Base-by-base conservation (phyloP, 2,113 vertebrate genomes). In the Anthoscopus minutus region DNA sequence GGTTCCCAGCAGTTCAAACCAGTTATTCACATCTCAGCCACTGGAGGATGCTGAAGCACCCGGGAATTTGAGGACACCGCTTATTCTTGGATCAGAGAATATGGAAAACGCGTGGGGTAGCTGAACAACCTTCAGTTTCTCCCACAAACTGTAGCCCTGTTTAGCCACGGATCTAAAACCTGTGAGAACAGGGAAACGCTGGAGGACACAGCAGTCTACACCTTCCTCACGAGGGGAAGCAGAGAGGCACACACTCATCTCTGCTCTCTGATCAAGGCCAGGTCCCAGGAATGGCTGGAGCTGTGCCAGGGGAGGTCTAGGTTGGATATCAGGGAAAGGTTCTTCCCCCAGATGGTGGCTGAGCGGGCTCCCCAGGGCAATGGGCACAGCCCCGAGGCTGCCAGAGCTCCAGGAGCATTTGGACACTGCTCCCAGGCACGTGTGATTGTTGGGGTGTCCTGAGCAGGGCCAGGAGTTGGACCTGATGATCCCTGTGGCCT, bases 41-140 rank as follows among this genome's bases (percentile, higher is more conserved):
- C 94, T 69, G 78, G 96, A 93, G 96, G 94, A 89, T 73, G 57
- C 88, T 56, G 61, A 77, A 86, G 57, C 21, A 74, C 80, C 70
- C 2, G 10, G 61, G 40, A 94, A 86, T 45, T 20, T 21, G 35
- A 86, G 64, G 23, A 79, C 31, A 15, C 0, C 20, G 66, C 71
- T 80, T 57, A n/a, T 53, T 73, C 42, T 35, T 80, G 38, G 17
- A 33, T 47, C 24, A 44, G 21, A 64, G 44, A 33, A n/a, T 1
- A 8, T 7, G 15, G 50, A 51, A 60, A 60, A 65, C 6, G 9
- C 1, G 2, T 22, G 33, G 21, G 13, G 30, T 5, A 25, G 40
- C 65, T 31, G 35, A 50, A 30, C 0, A 2, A 83, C 86, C 54
- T 81, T 66, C 64, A 13, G 13, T 51, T 73, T 72, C 79, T 89